A percentile compares a stretch with the other conserved stretches of the same genome.
Conservation (phyloP, 30 jellyfish, hydroid and myxozoan species). For the Hydractinia symbiolongicarpus region DNA sequence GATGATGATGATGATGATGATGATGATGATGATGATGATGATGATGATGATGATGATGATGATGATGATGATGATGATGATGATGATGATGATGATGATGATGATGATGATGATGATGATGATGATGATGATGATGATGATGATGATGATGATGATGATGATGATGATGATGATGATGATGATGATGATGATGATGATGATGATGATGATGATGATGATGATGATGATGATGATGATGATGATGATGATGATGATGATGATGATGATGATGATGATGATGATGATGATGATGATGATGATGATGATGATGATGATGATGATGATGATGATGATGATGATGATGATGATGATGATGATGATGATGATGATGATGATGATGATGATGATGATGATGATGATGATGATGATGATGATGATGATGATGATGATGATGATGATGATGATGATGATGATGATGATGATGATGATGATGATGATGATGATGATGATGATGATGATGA, state of each 20-base stretch:
- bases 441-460: too few species aligned
- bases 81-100: slow-evolving; percentile 1
- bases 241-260: slow-evolving; percentile 8
- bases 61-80: slow-evolving; percentile 3
- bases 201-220: slow-evolving; percentile 4
- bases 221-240: slow-evolving; percentile 7
- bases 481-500: too few species aligned
- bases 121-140: slow-evolving; percentile 1
- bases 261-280: slow-evolving; percentile 8
- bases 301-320: not conserved
- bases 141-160: slow-evolving; percentile 1
- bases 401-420: too few species aligned
- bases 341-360: slow-evolving; percentile 1
- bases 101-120: slow-evolving; percentile 1
- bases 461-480: too few species aligned
- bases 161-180: slow-evolving; percentile 1
- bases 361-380: too few species aligned
- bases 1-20: slow-evolving; percentile 9
- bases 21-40: slow-evolving; percentile 7
- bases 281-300: slow-evolving; percentile 1
- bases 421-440: too few species aligned
- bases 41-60: slow-evolving; percentile 6
- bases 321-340: slow-evolving; percentile 1
- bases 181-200: slow-evolving; percentile 1
- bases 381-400: too few species aligned